These are phyloP conservation scores for Petrosia ficiformis DNA, from an alignment of 37 sponge, comb jelly and placozoan genomes.

Conservation along the genomic window DNA sequence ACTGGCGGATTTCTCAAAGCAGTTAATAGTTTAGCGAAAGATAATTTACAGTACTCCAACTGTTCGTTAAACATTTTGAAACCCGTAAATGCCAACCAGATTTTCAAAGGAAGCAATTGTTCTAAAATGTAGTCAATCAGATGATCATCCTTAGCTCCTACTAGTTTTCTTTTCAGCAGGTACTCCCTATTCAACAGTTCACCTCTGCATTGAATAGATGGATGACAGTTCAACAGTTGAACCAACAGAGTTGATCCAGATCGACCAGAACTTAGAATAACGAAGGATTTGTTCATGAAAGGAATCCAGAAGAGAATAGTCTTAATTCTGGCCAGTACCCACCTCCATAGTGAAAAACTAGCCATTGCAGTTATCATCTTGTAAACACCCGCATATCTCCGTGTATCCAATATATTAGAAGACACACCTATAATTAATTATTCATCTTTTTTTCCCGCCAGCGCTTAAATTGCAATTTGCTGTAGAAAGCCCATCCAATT, in stretches of 20 bases:
- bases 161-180: too few species aligned
- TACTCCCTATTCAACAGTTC: conserved; percentile 17
- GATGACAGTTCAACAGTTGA: conserved; percentile 5
- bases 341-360: too few species aligned
- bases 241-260: conserved; percentile 25
- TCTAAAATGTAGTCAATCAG: conserved; percentile 6
- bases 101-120: not conserved
- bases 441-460: too few species aligned
- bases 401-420: too few species aligned
- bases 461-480: too few species aligned
- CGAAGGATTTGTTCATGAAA: conserved; percentile 3
- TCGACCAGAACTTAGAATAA: conserved; percentile 27
- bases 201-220: not conserved
- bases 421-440: too few species aligned
- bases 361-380: too few species aligned
- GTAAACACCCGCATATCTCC: too few species aligned
- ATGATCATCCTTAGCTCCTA: not conserved
- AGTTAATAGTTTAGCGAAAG: not conserved
- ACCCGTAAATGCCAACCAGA: conserved; percentile 19
- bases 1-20: conserved; percentile 18
- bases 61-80: conserved; percentile 48
- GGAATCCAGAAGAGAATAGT: not conserved
- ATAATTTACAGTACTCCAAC: conserved; percentile 13
- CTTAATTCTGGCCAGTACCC: not conserved
- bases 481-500: too few species aligned